Conservation (phyloP, 2,888 invertebrate genomes). For the Himalopsyche tibetana region DNA sequence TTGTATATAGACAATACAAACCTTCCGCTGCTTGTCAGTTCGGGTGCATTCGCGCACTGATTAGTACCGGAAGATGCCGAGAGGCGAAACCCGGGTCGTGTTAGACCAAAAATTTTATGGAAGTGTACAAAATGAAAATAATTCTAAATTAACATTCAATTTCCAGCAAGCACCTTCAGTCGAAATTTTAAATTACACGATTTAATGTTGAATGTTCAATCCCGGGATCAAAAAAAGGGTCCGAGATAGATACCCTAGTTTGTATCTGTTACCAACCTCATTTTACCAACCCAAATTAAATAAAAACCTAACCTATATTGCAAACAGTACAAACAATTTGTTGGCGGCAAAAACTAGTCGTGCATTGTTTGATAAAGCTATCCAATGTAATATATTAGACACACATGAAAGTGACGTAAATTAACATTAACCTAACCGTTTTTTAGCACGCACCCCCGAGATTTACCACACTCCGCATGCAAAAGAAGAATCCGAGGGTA, state of each 20-base stretch:
- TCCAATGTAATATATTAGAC: constrained; percentile 19
- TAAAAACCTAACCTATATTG: neutral
- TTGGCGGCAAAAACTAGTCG: constrained; percentile 7
- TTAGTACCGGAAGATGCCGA: too few relatives aligned
- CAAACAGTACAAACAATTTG: constrained; percentile 4
- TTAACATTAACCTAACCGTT: constrained; percentile 42
- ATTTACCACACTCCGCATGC: constrained; percentile 31
- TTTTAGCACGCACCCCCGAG: constrained; percentile 37
- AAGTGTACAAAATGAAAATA: too few relatives aligned
- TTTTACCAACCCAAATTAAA: constrained; percentile 27
- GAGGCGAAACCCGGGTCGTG: too few relatives aligned
- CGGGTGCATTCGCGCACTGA: too few relatives aligned
- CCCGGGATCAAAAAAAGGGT: neutral
- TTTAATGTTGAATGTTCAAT: too few relatives aligned
- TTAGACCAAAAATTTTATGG: too few relatives aligned
- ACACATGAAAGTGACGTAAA: constrained; percentile 42
- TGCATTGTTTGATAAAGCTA: constrained; percentile 42
- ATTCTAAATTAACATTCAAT: too few relatives aligned
- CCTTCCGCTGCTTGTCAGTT: too few relatives aligned
- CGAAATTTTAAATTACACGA: too few relatives aligned
- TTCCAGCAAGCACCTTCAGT: too few relatives aligned
- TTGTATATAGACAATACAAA: too few relatives aligned
- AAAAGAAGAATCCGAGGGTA: constrained; percentile 37
- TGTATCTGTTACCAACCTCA: neutral
- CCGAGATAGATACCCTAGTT: neutral